Percentiles rank a stretch among this genome's conserved stretches.
phyloP scores from a whole-genome alignment of 2,888 invertebrate genomes.

The Lamellibrachia satsuma region DNA sequence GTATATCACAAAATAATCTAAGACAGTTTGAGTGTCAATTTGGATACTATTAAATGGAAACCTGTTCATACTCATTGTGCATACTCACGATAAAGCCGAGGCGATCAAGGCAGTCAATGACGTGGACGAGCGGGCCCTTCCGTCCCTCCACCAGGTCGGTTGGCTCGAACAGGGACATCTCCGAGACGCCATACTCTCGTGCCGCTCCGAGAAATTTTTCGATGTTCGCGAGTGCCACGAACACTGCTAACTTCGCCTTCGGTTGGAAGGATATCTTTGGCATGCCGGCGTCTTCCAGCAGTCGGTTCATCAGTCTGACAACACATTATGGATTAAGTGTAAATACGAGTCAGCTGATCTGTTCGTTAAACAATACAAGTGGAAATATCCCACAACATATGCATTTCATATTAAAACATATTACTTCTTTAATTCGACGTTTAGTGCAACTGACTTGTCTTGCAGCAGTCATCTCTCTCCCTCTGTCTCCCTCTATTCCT shows the following conservation, averaged over 20 bases:
- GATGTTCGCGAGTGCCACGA: slow-evolving; percentile 61
- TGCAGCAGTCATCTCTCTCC: background rate
- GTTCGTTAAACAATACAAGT: background rate
- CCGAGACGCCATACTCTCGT: slow-evolving; percentile 52
- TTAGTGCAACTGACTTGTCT: no score
- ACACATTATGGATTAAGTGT: background rate
- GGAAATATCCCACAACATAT: background rate
- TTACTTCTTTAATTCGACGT: background rate
- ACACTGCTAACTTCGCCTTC: slow-evolving; percentile 52
- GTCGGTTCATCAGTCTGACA: slow-evolving; percentile 56
- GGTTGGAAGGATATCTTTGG: slow-evolving; percentile 50
- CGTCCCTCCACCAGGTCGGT: slow-evolving; percentile 58
- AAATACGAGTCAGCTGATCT: background rate
- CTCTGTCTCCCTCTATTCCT: background rate
- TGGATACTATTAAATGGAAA: no score
- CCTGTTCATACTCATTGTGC: no score
- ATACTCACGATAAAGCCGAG: slow-evolving; percentile 48
- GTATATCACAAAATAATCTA: no score
- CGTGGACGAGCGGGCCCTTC: slow-evolving; percentile 60
- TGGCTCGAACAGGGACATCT: slow-evolving; percentile 55
- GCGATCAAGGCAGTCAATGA: slow-evolving; percentile 57
- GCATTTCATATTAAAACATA: background rate
- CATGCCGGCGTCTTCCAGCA: slow-evolving; percentile 53
- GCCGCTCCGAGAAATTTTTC: slow-evolving; percentile 56
- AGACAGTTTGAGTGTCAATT: no score